Evolutionary conservation across 2,113 vertebrate species (phyloP), one percentile per base, ranked within the genome.

Genomic region (Anseranas semipalmata): DNA sequence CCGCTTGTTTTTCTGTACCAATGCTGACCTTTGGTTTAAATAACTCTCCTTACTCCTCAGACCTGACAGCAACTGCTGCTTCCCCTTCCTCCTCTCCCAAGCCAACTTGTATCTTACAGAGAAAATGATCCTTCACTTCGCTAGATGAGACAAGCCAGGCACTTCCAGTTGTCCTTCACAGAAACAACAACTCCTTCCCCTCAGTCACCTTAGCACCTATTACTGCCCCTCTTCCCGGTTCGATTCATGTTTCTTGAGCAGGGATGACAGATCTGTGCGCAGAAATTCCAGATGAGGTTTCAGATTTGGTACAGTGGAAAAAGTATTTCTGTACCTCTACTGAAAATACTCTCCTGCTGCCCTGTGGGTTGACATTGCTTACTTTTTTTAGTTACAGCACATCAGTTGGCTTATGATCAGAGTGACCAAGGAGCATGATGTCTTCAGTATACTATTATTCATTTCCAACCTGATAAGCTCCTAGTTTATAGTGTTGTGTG

Each of bases 181-280:
- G 67, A 48, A 88, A 35, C 0, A 0, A 63, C 9, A 17, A 12
- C 28, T 83, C 19, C 16, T 66, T 77, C 32, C 32, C 52, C 41
- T 62, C 25, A 9, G 28, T 25, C 67, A 75, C 13, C 68, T 84
- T 2, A 27, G 35, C 32, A 33, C 30, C 6, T 3, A 3, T 27
- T 39, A 46, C 18, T 39, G 30, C 46, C 58, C 67, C 37, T 68
- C 22, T 56, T 33, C 21, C 45, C 4, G 1, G 25, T 28, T 77
- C 39, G 65, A 17, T 20, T 7, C 18, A 0, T 21, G 8, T 45
- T 74, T 75, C 65, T 35, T 3, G 5, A 79, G 20, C 2, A 2
- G 13, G 46, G 72, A 76, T 19, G 72, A 83, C 0, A 2, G 62
- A 35, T 18, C 33, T 12, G 19, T 4, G 28, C 0, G 0, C 32